Conservation (phyloP, 2,888 invertebrate species). For the Chymomyza fuscimana region DNA sequence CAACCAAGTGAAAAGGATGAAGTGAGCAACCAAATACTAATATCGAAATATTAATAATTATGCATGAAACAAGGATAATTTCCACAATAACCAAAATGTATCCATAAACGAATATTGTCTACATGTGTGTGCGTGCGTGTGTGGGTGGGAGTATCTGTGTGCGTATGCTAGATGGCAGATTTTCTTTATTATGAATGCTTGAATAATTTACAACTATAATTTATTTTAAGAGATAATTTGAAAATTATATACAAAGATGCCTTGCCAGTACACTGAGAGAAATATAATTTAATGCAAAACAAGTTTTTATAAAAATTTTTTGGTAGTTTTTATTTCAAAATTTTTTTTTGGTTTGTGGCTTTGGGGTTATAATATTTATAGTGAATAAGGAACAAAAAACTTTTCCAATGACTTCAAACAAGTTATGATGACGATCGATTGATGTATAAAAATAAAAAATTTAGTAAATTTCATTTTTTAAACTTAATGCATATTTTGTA, state of each 20-base stretch:
- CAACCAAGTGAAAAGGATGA: not conserved
- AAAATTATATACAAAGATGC: conserved; percentile 28
- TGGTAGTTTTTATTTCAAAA: too few species aligned
- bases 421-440: too few species aligned
- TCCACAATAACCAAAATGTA: conserved; percentile 32
- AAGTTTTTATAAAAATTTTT: too few species aligned
- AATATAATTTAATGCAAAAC: not conserved
- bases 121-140: not conserved
- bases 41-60: conserved; percentile 19
- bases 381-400: too few species aligned
- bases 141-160: conserved; percentile 12
- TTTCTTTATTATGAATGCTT: conserved; percentile 55
- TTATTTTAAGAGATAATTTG: conserved; percentile 49
- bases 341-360: too few species aligned
- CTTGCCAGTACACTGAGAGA: not conserved
- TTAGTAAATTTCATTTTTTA: too few species aligned
- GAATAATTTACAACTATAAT: conserved; percentile 56
- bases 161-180: conserved; percentile 27
- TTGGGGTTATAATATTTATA: too few species aligned
- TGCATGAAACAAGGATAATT: conserved; percentile 27
- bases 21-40: not conserved
- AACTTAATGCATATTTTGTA: too few species aligned
- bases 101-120: not conserved
- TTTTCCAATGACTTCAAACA: too few species aligned
- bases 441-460: too few species aligned